phyloP scores from a whole-genome alignment of 2,113 vertebrate genomes.

The Corythornis vintsioides region DNA sequence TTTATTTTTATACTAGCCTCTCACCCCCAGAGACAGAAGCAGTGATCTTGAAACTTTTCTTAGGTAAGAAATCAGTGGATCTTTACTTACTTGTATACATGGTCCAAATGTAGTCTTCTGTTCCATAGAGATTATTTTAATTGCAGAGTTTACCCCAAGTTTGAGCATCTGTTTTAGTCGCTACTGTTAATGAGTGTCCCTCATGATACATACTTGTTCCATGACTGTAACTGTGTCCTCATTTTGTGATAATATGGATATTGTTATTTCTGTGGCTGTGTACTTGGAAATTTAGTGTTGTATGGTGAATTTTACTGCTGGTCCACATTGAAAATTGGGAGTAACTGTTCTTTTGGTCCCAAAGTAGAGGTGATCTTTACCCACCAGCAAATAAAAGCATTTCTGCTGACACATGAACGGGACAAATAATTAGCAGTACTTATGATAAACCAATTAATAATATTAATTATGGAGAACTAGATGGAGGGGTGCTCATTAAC shows the following conservation, averaged over 20 bases:
- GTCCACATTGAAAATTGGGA: neutral
- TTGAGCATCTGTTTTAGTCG: neutral
- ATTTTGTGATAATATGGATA: fast-evolving
- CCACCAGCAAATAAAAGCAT: neutral
- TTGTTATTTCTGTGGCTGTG: neutral
- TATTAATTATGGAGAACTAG: neutral
- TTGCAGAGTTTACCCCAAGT: neutral
- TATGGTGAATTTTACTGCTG: neutral
- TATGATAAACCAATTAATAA: neutral
- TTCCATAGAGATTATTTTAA: neutral
- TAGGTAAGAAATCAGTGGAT: neutral
- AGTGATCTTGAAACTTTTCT: neutral
- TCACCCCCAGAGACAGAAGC: neutral
- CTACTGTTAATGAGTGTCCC: neutral
- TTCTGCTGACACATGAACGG: neutral
- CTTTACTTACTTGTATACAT: neutral
- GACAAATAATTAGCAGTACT: neutral
- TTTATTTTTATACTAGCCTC: neutral
- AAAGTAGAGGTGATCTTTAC: neutral
- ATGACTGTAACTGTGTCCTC: neutral
- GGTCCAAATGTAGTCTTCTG: neutral
- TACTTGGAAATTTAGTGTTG: neutral
- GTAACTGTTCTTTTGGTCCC: neutral
- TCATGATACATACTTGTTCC: neutral
- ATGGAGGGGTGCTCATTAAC: neutral